Base-by-base conservation (phyloP, 2,113 vertebrate species). In the Arvicanthis niloticus region DNA sequence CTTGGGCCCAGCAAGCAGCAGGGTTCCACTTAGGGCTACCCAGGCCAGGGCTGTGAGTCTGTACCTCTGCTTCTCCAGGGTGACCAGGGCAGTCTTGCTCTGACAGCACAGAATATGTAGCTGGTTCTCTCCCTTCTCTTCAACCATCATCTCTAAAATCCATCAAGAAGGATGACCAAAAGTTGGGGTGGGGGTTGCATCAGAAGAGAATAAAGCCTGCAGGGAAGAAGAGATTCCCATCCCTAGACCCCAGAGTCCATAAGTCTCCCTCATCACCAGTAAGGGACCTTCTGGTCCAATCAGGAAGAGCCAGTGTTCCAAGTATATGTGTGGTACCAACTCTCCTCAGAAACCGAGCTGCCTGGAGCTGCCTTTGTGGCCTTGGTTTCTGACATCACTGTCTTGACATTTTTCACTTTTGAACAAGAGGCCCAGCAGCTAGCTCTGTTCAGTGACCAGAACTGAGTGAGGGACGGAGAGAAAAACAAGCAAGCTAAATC, bases 321-420 rank as follows among this genome's bases (percentile, higher is more conserved):
- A 67, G 13, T 73, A 40, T 5, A 3, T 5, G 10, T 53, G 56
- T 13, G 0, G 53, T 12, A 42, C 60, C 73, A 62, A 51, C 51
- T 75, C 53, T 82, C 82, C 84, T 58, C 19, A 1, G 29, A 78
- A 53, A 70, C 24, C 7, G 21, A n/a, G 58, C 51, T 93, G 94
- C 62, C 73, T 34, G 56, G 34, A 48, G 72, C 45, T 93, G 94
- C 70, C 62, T 51, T 73, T 37, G 37, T 60, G 21, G 3, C 62
- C 56, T 45, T 56, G 42, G 58, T 40, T 91, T 89, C 68, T 75
- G n/a, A 48, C 40, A 10, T 48, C 85, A 72, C 91, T 56, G 34
- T 10, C 77, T 67, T 78, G 62, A 96, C 86, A 91, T 77, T 53
- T 73, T 88, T 58, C 73, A 78, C 78, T 82, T 91, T 78, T 78